Evolutionary conservation across 1,140 invertebrate genomes (phyloP).

Genomic region (Pantala flavescens): DNA sequence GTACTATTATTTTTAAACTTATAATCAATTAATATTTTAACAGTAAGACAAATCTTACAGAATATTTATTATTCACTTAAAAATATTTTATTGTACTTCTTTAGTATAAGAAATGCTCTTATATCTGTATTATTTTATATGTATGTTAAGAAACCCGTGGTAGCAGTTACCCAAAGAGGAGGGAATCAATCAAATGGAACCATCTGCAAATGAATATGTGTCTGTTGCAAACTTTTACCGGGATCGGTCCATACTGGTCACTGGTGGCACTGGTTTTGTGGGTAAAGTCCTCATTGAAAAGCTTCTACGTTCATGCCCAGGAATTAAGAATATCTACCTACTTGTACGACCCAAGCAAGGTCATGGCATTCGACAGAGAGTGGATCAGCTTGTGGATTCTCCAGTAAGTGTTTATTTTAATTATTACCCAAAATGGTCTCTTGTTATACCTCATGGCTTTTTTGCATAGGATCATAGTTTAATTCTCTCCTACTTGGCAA

Average conservation of each 20-base stretch:
- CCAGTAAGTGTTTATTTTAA: slow-evolving; percentile 24
- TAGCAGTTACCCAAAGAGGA: not conserved
- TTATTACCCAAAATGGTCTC: no score
- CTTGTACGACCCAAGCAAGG: slow-evolving; percentile 41
- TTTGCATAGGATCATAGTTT: no score
- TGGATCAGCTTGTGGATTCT: slow-evolving; percentile 51
- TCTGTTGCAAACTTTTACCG: slow-evolving; percentile 17
- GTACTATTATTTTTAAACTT: no score
- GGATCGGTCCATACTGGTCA: slow-evolving; percentile 24
- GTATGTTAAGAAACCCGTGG: no score
- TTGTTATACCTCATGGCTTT: no score
- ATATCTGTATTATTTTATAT: no score
- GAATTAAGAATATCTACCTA: slow-evolving; percentile 38
- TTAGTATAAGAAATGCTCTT: no score
- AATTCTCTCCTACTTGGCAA: no score
- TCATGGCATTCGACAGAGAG: slow-evolving; percentile 47
- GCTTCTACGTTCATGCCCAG: slow-evolving; percentile 42
- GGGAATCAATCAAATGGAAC: not conserved
- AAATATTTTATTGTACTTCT: no score
- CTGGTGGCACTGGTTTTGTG: slow-evolving; percentile 40
- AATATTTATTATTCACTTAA: no score
- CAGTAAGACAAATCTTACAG: no score
- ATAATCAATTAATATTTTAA: no score
- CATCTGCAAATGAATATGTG: slow-evolving; percentile 3
- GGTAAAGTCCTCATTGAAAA: slow-evolving; percentile 50